Percentiles rank a stretch among this genome's conserved stretches.
phyloP scores from a whole-genome alignment of 2,888 invertebrate genomes.

The Drosophila trichaetosa region DNA sequence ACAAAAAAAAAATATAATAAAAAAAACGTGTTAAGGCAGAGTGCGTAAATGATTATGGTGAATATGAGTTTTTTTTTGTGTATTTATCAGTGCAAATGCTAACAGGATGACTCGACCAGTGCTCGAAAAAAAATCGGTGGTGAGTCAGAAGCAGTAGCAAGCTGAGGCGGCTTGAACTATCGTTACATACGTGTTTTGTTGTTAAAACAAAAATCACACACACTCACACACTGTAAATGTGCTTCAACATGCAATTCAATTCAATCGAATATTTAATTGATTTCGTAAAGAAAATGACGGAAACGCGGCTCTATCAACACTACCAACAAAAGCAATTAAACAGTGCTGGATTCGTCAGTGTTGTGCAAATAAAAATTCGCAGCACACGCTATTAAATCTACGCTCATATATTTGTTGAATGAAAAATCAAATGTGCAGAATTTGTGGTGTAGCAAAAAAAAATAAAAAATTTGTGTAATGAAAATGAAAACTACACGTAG shows the following conservation, averaged over 20 bases:
- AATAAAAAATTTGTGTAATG: constrained; percentile 33
- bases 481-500: constrained; percentile 77
- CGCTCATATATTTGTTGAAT: neutral
- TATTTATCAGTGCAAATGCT: constrained; percentile 41
- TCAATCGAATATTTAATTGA: constrained; percentile 57
- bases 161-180: constrained; percentile 14
- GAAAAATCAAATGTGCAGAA: constrained; percentile 16
- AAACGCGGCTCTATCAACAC: constrained; percentile 1
- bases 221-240: neutral
- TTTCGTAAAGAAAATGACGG: constrained; percentile 23
- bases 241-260: constrained; percentile 37
- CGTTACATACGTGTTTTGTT: constrained; percentile 7
- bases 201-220: constrained; percentile 11
- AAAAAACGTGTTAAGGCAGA: constrained; percentile 42
- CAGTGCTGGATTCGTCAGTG: constrained; percentile 8
- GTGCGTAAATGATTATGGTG: constrained; percentile 25
- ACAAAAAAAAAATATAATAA: neutral
- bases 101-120: constrained; percentile 28
- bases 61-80: constrained; percentile 8
- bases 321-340: constrained; percentile 12
- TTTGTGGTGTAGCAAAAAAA: constrained; percentile 31
- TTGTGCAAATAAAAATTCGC: constrained; percentile 25
- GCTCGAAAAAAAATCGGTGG: constrained; percentile 28
- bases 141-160: constrained; percentile 58
- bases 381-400: constrained; percentile 25